Base-by-base conservation (phyloP, 2,113 vertebrate genomes). In the Monarcha castaneiventris region DNA sequence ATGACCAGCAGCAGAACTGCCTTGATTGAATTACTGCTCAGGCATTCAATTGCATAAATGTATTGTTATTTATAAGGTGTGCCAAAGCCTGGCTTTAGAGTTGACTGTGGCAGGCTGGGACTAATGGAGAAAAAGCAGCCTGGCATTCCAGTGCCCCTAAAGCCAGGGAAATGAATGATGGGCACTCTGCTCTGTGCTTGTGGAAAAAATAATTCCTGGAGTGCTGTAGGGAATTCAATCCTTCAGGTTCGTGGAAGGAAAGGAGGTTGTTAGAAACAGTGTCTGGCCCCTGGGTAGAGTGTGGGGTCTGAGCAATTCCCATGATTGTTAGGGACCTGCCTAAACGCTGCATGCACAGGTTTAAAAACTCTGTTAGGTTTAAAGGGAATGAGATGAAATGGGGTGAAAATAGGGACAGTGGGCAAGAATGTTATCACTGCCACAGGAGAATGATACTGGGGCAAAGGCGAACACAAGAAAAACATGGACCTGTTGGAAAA, bases 31-130 rank as follows among this genome's bases (percentile, higher is more conserved):
- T 89, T 96, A 95, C 91, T 92, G 67, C 82, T 48, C 51, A 79
- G 91, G 74, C 94, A 95, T 90, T 96, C 94, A 95, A 84, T 95
- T 97, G 91, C 84, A 66, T 48, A 92, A 92, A 59, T 90, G 89
- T 85, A 80, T 96, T 95, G 93, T 93, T 93, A 94, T 94, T 96
- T 92, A 90, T 89, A 96, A 78, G 64, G 23, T 61, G 92, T 86
- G 88, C 74, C 91, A 95, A 92, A 86, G 56, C 37, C 39, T 73
- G 91, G 84, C 78, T 96, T 84, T 84, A 67, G 78, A 96, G 79
- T 88, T 91, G 93, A 63, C 79, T 44, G 43, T 85, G 77, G 79
- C 76, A 77, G 77, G 75, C 81, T 78, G 68, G 87, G 93, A 93
- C n/a, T 95, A 93, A 96, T 94, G 87, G 89, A 89, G 67, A 68